Base-by-base conservation (phyloP, 2,113 vertebrate genomes). In the Saccopteryx leptura region DNA sequence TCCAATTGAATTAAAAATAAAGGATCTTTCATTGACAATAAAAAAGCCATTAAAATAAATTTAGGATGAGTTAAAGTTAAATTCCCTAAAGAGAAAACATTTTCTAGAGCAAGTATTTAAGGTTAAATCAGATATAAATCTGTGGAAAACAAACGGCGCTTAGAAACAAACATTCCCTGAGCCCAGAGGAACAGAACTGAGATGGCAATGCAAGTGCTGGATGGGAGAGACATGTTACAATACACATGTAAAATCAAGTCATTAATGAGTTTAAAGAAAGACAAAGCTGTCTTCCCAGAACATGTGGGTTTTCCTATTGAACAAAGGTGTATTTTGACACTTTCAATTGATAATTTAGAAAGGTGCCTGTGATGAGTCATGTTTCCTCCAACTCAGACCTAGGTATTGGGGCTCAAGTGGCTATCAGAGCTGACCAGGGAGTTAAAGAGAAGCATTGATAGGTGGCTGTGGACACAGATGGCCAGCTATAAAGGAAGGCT, bases 1-100 rank as follows among this genome's bases (percentile, higher is more conserved):
- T 93, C 84, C 8, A 56, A 66, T 31, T 58, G 91, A 8, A 61
- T 83, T 76, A 80, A 92, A 93, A 91, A 83, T 66, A 39, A 90
- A 61, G 18, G 61, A 71, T 31, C 4, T 1, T 80, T 56, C 66
- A 52, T 39, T 71, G 21, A 50, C 28, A n/a, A 78, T 8, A 52
- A 79, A 94, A 92, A 81, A 54, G 8, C 39, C 11, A 94, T 46
- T 52, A 39, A 91, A 72, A 80, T n/a, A 2, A 80, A 80, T 81
- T 80, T 66, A 28, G 14, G 3, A 0, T 82, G n/a, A 68, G 15
- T 75, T 50, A 84, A 71, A 81, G 9, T 66, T 92, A 74, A 90
- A 85, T 31, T 69, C 56, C 7, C 2, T 33, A 60, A 88, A 65
- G 33, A 48, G 24, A 92, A 87, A 88, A 63, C 9, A 76, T 12